Evolutionary conservation across 2,113 vertebrate species (phyloP).

Genomic region (Oryzias woworae): DNA sequence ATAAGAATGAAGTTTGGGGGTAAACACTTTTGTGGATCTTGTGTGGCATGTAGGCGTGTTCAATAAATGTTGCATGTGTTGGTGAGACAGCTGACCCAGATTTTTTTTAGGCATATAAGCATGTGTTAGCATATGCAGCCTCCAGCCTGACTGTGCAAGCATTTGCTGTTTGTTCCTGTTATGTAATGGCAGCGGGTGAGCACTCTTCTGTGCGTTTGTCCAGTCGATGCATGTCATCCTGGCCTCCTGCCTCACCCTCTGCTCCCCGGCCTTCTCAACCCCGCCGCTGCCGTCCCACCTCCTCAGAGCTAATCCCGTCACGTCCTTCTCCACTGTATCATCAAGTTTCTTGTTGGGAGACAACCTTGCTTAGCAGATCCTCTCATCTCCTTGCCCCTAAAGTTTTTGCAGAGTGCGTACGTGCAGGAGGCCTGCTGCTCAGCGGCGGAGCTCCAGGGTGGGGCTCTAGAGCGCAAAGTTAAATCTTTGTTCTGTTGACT

Average conservation of each 20-base stretch:
- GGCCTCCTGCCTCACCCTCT: slow-evolving; percentile 26
- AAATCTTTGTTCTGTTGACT: slow-evolving; percentile 48
- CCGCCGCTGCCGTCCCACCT: slow-evolving; percentile 9
- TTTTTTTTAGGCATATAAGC: slow-evolving; percentile 41
- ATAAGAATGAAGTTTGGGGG: slow-evolving; percentile 40
- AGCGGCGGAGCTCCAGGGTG: slow-evolving; percentile 56
- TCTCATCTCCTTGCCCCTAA: slow-evolving; percentile 35
- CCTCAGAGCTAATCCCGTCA: slow-evolving; percentile 34
- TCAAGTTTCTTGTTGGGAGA: slow-evolving; percentile 60
- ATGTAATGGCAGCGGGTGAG: slow-evolving; percentile 48
- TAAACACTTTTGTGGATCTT: slow-evolving; percentile 28
- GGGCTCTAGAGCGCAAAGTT: slow-evolving; percentile 40
- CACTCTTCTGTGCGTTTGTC: slow-evolving; percentile 34
- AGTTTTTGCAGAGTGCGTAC: slow-evolving; percentile 57
- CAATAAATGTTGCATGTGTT: slow-evolving; percentile 51
- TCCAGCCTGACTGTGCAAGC: slow-evolving; percentile 46
- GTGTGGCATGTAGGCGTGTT: slow-evolving; percentile 57
- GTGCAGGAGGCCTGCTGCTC: slow-evolving; percentile 59
- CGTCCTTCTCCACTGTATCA: slow-evolving; percentile 43
- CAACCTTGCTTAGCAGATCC: slow-evolving; percentile 32
- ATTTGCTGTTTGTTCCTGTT: slow-evolving; percentile 34
- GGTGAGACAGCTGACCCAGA: slow-evolving; percentile 59
- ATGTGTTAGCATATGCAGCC: slow-evolving; percentile 36
- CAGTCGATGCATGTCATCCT: slow-evolving; percentile 39
- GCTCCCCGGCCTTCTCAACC: not conserved